These are phyloP conservation scores for Pissodes strobi DNA, from an alignment of 1,140 invertebrate species.

Conservation along the genomic window DNA sequence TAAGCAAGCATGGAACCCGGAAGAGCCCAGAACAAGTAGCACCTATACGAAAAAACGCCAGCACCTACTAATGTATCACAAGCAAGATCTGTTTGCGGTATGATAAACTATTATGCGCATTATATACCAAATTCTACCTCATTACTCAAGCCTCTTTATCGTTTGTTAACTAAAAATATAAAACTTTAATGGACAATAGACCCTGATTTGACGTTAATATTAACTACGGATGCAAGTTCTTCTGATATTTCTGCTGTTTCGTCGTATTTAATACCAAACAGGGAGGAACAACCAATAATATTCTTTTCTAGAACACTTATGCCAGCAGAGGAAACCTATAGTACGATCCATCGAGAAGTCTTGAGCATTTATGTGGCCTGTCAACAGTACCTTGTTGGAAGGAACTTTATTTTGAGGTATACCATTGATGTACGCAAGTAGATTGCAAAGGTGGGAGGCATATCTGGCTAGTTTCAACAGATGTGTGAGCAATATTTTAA, in stretches of 20 bases:
- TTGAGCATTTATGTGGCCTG: too few relatives aligned
- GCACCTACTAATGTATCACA: slow-evolving; percentile 29
- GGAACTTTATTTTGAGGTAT: slow-evolving; percentile 56
- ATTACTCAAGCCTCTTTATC: slow-evolving; percentile 37
- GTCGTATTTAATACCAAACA: neutral
- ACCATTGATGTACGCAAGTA: slow-evolving; percentile 46
- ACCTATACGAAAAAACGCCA: slow-evolving; percentile 30
- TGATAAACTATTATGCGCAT: slow-evolving; percentile 50
- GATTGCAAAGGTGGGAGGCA: slow-evolving; percentile 53
- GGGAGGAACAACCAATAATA: too few relatives aligned
- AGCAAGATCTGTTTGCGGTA: slow-evolving; percentile 46
- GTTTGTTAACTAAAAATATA: slow-evolving; percentile 37
- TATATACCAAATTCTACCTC: slow-evolving; percentile 43
- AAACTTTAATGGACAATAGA: slow-evolving; percentile 32
- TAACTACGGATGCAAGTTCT: too few relatives aligned
- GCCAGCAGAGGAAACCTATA: too few relatives aligned
- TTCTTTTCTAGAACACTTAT: too few relatives aligned
- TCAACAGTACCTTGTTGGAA: slow-evolving; percentile 57
- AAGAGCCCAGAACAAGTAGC: neutral
- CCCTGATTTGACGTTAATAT: too few relatives aligned
- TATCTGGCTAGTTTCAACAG: slow-evolving; percentile 50
- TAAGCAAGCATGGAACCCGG: neutral
- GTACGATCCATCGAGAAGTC: too few relatives aligned
- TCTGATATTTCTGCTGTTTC: too few relatives aligned
- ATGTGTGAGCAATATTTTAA: too few relatives aligned